These are phyloP conservation scores for Aphaenogaster ashmeadi DNA, from an alignment of 1,140 invertebrate genomes.

Conservation along the genomic window DNA sequence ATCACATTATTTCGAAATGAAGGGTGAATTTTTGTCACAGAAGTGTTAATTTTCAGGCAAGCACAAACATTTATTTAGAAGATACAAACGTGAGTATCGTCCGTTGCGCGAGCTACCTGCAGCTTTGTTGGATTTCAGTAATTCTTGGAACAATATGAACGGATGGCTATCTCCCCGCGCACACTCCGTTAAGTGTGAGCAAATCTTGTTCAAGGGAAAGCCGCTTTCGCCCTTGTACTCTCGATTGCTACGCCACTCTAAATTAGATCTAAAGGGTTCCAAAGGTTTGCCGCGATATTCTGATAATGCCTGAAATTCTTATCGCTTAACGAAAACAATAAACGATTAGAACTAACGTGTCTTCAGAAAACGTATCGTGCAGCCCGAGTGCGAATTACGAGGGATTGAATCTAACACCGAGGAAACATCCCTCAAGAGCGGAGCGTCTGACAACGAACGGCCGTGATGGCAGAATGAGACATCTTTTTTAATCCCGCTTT, in stretches of 20 bases:
- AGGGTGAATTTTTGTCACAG: neutral
- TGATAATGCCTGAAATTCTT: neutral
- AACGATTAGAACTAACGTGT: neutral
- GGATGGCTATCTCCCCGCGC: slow-evolving; percentile 41
- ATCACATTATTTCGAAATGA: slow-evolving; percentile 6
- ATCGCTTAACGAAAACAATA: neutral
- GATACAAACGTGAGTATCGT: slow-evolving; percentile 63
- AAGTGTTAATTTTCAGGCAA: slow-evolving; percentile 64
- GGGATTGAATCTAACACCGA: slow-evolving; percentile 10
- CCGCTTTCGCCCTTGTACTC: slow-evolving; percentile 35
- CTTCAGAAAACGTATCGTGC: neutral
- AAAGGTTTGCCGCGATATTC: slow-evolving; percentile 39
- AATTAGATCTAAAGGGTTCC: neutral
- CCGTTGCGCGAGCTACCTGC: no score
- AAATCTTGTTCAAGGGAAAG: neutral
- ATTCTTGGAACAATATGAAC: neutral
- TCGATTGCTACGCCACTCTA: slow-evolving; percentile 3
- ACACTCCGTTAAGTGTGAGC: neutral
- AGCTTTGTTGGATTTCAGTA: neutral
- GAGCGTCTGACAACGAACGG: neutral
- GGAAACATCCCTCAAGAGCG: neutral
- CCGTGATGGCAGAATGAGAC: neutral
- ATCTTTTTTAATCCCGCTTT: slow-evolving; percentile 18
- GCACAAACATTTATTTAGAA: slow-evolving; percentile 78
- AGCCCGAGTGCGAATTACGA: neutral